These are phyloP conservation scores for Limnephilus marmoratus DNA, from an alignment of 2,888 invertebrate genomes.

Conservation along the genomic window DNA sequence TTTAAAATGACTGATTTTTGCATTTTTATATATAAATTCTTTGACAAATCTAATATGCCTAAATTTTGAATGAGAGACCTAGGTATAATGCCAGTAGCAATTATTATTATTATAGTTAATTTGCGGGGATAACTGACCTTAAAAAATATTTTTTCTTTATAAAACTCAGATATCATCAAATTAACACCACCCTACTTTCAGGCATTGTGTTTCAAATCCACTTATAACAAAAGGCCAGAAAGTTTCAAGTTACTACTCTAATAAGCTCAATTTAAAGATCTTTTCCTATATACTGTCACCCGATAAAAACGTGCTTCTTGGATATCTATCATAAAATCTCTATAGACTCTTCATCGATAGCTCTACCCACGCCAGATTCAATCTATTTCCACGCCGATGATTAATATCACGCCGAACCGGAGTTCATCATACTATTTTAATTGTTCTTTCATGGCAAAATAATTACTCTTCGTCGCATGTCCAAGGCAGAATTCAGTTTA, in stretches of 20 bases:
- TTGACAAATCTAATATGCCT: no score
- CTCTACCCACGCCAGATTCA: not conserved
- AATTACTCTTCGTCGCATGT: not conserved
- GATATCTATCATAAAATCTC: not conserved
- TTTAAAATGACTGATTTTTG: no score
- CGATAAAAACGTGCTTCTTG: not conserved
- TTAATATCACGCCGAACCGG: not conserved
- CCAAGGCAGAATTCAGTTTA: not conserved
- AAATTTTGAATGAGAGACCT: no score
- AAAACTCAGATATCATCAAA: no score
- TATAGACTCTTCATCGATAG: not conserved
- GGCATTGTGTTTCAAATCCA: not conserved
- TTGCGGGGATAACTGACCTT: no score
- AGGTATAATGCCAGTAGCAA: no score
- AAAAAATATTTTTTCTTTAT: no score
- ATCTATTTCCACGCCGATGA: not conserved
- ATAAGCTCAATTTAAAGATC: not conserved
- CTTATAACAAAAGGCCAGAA: not conserved
- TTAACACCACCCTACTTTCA: not conserved
- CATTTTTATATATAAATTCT: no score
- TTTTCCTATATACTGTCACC: not conserved
- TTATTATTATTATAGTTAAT: no score
- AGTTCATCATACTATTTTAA: not conserved
- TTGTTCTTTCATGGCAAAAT: not conserved
- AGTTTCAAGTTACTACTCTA: not conserved